Percentiles rank a stretch among this genome's conserved stretches.
Evolutionary conservation across 2,797 vertebrate genomes (phyloP).

Genomic region (Enteromius trimaculatus): DNA sequence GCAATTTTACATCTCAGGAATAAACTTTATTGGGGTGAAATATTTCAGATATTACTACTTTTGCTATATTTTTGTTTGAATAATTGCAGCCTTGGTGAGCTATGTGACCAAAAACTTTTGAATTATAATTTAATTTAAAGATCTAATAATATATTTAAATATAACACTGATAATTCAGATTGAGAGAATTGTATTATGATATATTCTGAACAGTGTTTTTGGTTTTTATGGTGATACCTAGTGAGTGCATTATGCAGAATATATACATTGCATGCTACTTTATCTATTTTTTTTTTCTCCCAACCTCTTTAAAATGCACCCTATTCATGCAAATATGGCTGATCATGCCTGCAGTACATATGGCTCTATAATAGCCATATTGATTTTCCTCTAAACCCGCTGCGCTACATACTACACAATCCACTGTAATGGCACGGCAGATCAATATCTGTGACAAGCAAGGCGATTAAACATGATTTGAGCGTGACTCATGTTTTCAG

Average conservation of each 20-base stretch:
- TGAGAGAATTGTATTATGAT: neutral
- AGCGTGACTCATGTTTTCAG: constrained; percentile 45
- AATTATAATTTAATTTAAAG: neutral
- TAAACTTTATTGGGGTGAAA: neutral
- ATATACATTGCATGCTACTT: neutral
- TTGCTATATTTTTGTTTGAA: neutral
- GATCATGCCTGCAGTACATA: neutral
- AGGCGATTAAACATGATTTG: constrained; percentile 44
- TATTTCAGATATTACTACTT: neutral
- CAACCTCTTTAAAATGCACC: constrained; percentile 5
- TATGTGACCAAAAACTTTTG: neutral
- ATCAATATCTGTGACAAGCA: constrained; percentile 41
- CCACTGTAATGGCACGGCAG: constrained; percentile 21
- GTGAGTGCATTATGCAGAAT: neutral
- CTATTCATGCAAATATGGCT: neutral
- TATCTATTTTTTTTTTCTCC: neutral
- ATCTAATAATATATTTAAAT: neutral
- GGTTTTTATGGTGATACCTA: neutral
- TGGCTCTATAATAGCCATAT: constrained; percentile 42
- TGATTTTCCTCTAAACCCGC: constrained; percentile 53
- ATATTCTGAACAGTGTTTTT: neutral
- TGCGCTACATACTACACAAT: constrained; percentile 7
- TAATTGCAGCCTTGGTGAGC: neutral
- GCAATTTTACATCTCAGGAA: neutral
- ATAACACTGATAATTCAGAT: neutral